A percentile compares a stretch with the other conserved stretches of the same genome.
Evolutionary conservation across 2,888 invertebrate genomes (phyloP).

Genomic region (Brachyptera putata): DNA sequence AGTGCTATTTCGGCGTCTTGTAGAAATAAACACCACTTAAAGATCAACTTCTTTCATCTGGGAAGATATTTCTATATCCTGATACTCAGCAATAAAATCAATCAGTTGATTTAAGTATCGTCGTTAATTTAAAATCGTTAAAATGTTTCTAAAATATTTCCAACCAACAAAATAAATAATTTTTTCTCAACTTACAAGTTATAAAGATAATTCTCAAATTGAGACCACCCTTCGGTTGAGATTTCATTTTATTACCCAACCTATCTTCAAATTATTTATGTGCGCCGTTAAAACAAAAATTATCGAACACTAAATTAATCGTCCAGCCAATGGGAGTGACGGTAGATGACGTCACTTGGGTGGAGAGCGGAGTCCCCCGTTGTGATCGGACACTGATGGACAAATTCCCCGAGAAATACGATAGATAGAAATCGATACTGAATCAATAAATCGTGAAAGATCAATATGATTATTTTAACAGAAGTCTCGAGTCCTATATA

Average conservation of each 20-base stretch:
- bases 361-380: neutral
- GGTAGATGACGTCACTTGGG: neutral
- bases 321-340: neutral
- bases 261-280: neutral
- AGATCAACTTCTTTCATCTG: no score
- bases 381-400: neutral
- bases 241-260: neutral
- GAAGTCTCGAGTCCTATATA: no score
- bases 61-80: no score
- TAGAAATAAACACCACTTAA: no score
- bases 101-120: neutral
- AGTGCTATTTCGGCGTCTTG: no score
- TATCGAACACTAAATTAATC: neutral
- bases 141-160: neutral
- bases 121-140: slow-evolving; percentile 6
- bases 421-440: no score
- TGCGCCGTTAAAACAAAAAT: neutral
- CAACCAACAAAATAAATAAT: neutral
- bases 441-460: no score
- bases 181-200: neutral
- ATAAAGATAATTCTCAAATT: neutral
- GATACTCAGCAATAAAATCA: neutral
- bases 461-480: no score
- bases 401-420: no score
- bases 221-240: neutral